Evolutionary conservation across 2,888 invertebrate species (phyloP), one percentile per base, ranked within the genome.

Genomic region (Cryptocephalus moraei): DNA sequence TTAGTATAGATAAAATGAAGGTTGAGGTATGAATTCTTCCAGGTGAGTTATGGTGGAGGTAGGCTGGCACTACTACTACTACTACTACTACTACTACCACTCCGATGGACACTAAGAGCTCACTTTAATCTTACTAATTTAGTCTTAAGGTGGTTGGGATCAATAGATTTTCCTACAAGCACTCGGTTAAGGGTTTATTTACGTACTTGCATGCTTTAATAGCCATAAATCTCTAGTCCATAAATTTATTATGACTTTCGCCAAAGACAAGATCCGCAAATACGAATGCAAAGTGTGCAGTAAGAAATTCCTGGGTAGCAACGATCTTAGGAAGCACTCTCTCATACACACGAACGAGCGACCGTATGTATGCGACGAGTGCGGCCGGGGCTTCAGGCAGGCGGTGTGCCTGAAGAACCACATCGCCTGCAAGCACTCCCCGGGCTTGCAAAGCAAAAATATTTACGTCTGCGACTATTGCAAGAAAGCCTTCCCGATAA

Each of bases 381-480:
- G 86, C 61, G 73, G 75, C 10, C 78, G 77, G 56, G 72, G 73
- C 38, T 86, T 84, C 63, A 73, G 80, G 1, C 82, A 82, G 58
- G 76, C 77, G 43, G 76, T 80, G 31, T 81, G 80, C 49, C 69
- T 85, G 43, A 76, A 79, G 58, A 79, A 79, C 57, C 87, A 87
- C 64, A 67, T 78, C 9, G 72, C 75, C 34, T 74, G 75, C 51
- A 72, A 73, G 51, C 82, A 83, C 60, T 70, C 73, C 1, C 65
- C 65, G 9, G 68, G 67, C 42, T 62, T 70, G 44, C 65, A 65
- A 48, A 63, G 61, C 46, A 56, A 62, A 1, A 68, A 72, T 36
- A 69, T 79, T 31, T 86, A 78, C 65, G 74, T 80, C 43, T 91
- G 91, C 64, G 73, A 80, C 58, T 78, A 83, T 55, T 91, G 91